A percentile compares a stretch with the other conserved stretches of the same genome.
Evolutionary conservation across 92 coral and sea anemone species (phyloP).

Genomic region (Micromussa lordhowensis): DNA sequence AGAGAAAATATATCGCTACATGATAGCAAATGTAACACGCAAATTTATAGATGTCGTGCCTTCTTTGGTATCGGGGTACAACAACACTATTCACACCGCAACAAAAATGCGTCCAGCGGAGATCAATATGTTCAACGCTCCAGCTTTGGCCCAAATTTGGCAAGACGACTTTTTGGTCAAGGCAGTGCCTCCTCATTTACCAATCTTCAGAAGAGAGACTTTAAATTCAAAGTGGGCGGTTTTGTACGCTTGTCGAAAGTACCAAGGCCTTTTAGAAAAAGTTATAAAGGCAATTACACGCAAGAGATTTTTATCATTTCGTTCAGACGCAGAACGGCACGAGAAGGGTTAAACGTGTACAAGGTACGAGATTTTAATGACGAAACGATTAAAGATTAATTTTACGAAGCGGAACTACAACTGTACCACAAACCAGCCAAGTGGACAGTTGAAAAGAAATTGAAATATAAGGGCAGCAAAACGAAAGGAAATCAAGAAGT

Average conservation of each 20-base stretch:
- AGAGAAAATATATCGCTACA: no score
- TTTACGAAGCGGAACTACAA: no score
- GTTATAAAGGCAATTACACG: no score
- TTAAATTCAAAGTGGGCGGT: no score
- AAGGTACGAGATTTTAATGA: not conserved
- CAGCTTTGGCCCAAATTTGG: no score
- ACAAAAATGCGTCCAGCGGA: no score
- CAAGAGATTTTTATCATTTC: no score
- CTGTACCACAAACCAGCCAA: not conserved
- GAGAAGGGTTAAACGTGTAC: no score
- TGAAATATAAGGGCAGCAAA: not conserved
- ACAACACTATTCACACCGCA: not conserved
- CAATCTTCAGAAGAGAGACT: not conserved
- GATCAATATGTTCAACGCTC: not conserved
- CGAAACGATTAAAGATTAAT: not conserved
- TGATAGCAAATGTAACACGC: not conserved
- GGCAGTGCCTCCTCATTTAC: not conserved
- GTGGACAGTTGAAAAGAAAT: not conserved
- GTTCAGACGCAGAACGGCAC: no score
- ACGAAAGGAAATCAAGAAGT: no score
- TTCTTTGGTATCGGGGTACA: constrained; percentile 1
- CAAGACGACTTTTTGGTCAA: not conserved
- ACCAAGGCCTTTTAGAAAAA: no score
- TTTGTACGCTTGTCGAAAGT: no score
- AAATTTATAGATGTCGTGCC: constrained; percentile 12